Evolutionary conservation across 2,888 invertebrate genomes (phyloP).

Genomic region (Dolomedes plantarius): DNA sequence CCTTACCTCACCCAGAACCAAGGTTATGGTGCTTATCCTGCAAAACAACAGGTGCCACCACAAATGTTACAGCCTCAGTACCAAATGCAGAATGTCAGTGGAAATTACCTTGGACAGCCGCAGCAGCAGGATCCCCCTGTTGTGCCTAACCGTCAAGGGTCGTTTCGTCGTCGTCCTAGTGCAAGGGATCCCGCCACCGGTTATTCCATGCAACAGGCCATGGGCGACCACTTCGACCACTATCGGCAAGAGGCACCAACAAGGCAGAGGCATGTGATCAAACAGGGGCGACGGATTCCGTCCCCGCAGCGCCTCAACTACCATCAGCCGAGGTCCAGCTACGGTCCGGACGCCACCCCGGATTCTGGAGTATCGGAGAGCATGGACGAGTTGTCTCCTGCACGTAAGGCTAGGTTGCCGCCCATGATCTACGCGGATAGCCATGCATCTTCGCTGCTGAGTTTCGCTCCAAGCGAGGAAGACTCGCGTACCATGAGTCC

Average conservation of each 20-base stretch:
- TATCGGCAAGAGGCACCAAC: slow-evolving; percentile 79
- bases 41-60: slow-evolving; percentile 4
- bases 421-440: slow-evolving; percentile 69
- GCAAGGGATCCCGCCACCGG: slow-evolving; percentile 71
- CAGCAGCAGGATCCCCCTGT: slow-evolving; percentile 43
- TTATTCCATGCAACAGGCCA: slow-evolving; percentile 78
- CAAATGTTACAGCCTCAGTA: slow-evolving; percentile 40
- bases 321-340: slow-evolving; percentile 49
- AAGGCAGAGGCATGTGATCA: slow-evolving; percentile 47
- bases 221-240: slow-evolving; percentile 94
- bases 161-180: slow-evolving; percentile 53
- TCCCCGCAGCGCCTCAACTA: slow-evolving; percentile 39
- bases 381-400: slow-evolving; percentile 73
- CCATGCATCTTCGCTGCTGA: slow-evolving; percentile 61
- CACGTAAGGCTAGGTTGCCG: slow-evolving; percentile 72
- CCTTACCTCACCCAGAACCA: slow-evolving; percentile 37
- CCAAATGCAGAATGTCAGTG: slow-evolving; percentile 31
- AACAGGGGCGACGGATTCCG: slow-evolving; percentile 57
- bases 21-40: slow-evolving; percentile 45
- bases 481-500: slow-evolving; percentile 54
- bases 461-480: slow-evolving; percentile 67
- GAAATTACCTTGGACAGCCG: slow-evolving; percentile 46
- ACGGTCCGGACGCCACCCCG: slow-evolving; percentile 74
- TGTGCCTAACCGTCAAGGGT: slow-evolving; percentile 62
- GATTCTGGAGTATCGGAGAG: slow-evolving; percentile 75